Evolutionary conservation across 1,140 invertebrate species (phyloP), one percentile per base, ranked within the genome.

Genomic region (Tetramorium alpestre): DNA sequence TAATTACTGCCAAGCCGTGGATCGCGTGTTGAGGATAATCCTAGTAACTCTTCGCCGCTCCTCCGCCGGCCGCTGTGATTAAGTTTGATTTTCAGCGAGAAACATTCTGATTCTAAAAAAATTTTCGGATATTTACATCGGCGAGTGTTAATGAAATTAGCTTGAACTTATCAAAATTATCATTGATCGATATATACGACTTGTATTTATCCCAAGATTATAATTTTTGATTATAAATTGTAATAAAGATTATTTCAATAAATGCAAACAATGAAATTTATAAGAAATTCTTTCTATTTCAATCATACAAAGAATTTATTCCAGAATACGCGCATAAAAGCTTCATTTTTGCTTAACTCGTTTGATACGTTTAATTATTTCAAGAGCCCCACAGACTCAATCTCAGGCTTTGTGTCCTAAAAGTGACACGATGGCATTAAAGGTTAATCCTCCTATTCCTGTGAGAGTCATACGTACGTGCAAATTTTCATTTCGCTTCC

Each of bases 1-100:
- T 84, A 84, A 84, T 84, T 84, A 84, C 69, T 84, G 69, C 80
- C 80, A 84, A 58, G 54, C 69, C 69, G 80, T 62, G 54, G 69
- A 75, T 84, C 54, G 80, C 80, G 54, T 73, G 51, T 70, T 80
- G 41, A 38, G 54, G 69, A 60, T 84, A 84, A 84, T 84, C 69
- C 41, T 69, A 13, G 25, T 28, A 84, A 84, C 69, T 84, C 80
- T 60, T 58, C 78, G 18, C 51, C n/a, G 51, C 33, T 81, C 10
- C 58, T 81, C 69, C 38, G 47, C 75, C 56, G n/a, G 38, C 54
- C 25, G 13, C 3, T 41, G 54, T 75, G 54, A 60, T 84, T 84
- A 73, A 84, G 69, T 28, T 73, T 47, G 41, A 73, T 84, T 73
- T 73, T 10, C 16, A 41, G 16, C 18, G n/a, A 33, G 33, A 22